Evolutionary conservation across 2,113 vertebrate species (phyloP), one percentile per base, ranked within the genome.

Genomic region (Engystomops pustulosus): DNA sequence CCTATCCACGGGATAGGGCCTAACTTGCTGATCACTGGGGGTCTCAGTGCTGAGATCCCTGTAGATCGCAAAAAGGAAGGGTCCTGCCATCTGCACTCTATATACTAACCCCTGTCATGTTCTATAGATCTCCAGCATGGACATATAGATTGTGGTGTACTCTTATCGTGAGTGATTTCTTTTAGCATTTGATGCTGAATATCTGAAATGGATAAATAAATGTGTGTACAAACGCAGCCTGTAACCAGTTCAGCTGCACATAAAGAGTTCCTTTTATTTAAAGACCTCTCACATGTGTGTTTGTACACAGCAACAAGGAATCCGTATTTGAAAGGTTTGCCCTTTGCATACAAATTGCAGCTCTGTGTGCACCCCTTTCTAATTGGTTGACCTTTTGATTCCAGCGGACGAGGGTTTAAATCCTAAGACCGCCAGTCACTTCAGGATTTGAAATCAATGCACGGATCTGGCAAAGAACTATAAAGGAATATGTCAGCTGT

Each of bases 381-480:
- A 92, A 94, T 91, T 90, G 90, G 88, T 82, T 93, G 90, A 93
- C 91, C 91, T 93, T 95, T 93, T 87, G 90, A 90, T 84, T 91
- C 88, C 81, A 87, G 69, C 85, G 88, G 89, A 87, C 90, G 87
- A 87, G 87, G 88, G 85, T 90, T 93, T 91, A 92, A 92, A 93
- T 90, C 91, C 89, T 88, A 89, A 90, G 85, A 84, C 85, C 88
- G 87, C 81, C 41, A 70, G 86, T 91, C 89, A 89, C 84, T 86
- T 90, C 85, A 86, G 85, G 81, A 71, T 87, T 91, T 90, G 84
- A 91, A 92, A 91, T 92, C 88, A 90, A 87, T 90, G 90, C 76
- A 82, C 51, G 86, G 86, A 82, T 89, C 87, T 84, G 51, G 23
- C 86, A 85, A 70, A 85, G 83, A 87, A 71, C 80, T 71, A 86